These are phyloP conservation scores for Scartelaos histophorus DNA, from an alignment of 2,113 vertebrate species.

Conservation along the genomic window DNA sequence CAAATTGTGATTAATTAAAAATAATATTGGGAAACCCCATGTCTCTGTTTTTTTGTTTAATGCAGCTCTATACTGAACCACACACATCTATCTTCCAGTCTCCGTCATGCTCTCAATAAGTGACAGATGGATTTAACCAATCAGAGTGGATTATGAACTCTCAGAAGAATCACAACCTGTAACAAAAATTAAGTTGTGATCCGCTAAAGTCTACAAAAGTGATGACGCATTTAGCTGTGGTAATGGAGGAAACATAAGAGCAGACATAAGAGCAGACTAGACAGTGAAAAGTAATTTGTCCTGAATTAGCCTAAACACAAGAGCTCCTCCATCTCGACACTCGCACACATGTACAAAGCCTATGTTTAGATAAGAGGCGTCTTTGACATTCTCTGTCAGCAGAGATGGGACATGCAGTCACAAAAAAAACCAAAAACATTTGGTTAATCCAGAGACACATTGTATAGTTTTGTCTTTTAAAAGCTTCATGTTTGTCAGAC, in stretches of 20 bases:
- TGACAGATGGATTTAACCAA: no score
- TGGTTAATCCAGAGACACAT: background rate
- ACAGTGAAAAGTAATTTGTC: background rate
- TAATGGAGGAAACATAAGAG: background rate
- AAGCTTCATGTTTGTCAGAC: background rate
- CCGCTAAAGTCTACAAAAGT: no score
- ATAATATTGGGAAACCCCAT: no score
- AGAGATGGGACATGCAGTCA: background rate
- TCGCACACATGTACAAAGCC: background rate
- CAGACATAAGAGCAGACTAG: background rate
- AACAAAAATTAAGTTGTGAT: no score
- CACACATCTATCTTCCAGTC: no score
- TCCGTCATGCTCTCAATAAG: no score
- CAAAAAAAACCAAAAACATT: background rate
- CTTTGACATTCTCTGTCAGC: background rate
- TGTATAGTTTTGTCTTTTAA: background rate
- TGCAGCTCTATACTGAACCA: no score
- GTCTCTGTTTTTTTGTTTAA: no score
- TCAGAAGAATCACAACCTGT: no score
- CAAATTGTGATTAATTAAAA: no score
- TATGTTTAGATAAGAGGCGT: conserved; percentile 13
- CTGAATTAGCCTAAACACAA: background rate
- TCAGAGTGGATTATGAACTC: no score
- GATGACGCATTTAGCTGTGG: background rate
- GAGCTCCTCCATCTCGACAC: background rate